phyloP scores from a whole-genome alignment of 1,140 invertebrate species.

The Hypothenemus hampei region DNA sequence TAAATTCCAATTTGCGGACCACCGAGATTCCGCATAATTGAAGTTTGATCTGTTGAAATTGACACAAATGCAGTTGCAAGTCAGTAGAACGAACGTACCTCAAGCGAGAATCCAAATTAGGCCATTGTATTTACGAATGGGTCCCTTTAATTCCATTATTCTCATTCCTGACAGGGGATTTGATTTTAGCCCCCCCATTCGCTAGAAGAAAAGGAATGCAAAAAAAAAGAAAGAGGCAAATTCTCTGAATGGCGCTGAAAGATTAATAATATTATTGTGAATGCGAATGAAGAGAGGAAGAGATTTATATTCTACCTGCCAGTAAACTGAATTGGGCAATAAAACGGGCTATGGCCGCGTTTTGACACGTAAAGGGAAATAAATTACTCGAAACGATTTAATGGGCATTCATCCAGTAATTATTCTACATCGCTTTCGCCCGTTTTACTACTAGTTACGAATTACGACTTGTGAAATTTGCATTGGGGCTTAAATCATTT shows the following conservation, averaged over 20 bases:
- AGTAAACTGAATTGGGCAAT: conserved; percentile 5
- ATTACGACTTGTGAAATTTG: conserved; percentile 20
- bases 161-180: too few species aligned
- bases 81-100: conserved; percentile 1
- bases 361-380: conserved; percentile 3
- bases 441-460: conserved; percentile 22
- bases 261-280: too few species aligned
- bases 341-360: not conserved
- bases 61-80: conserved; percentile 9
- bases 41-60: conserved; percentile 8
- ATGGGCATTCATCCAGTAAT: conserved; percentile 21
- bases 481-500: conserved; percentile 16
- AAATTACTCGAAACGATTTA: conserved; percentile 18
- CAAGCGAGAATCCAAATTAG: conserved; percentile 5
- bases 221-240: too few species aligned
- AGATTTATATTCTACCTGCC: too few species aligned
- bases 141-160: not conserved
- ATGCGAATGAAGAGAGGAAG: too few species aligned
- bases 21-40: not conserved
- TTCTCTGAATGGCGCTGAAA: too few species aligned
- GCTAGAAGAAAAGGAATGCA: too few species aligned
- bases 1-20: conserved; percentile 2
- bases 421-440: conserved; percentile 13
- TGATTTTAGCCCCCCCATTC: too few species aligned
- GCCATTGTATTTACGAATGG: conserved; percentile 3